Evolutionary conservation across 2,113 vertebrate genomes (phyloP), one percentile per base, ranked within the genome.

Genomic region (Bathybates hornii): DNA sequence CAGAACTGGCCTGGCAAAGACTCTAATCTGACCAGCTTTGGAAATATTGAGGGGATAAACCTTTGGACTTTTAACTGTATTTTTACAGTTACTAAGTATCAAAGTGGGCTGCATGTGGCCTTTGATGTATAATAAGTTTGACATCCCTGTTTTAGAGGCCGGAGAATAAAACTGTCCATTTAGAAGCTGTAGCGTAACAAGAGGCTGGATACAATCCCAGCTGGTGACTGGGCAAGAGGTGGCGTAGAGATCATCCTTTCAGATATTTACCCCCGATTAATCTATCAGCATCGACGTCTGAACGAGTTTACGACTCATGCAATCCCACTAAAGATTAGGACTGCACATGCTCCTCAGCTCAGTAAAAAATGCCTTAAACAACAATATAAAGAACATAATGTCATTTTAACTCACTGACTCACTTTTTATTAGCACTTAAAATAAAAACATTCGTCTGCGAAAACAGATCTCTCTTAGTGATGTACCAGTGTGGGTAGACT

Each of bases 391-490:
- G 43, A 48, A 48, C 14, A 76, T 73, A 73, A 73, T 76, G 43
- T 27, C 6, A 50, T 50, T 76, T 19, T 50, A 78, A 7, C 71
- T 78, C 43, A 32, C 14, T 3, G 41, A 29, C 6, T 50, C 9
- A 1, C 8, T 48, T 50, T 50, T 50, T 50, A 50, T 78, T 29
- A 50, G 21, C 21, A 73, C 3, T 78, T 78, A 29, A 48, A 78
- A 12, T 32, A n/a, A 32, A 78, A 50, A 32, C 16, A 50, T n/a
- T 50, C 1, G 0, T 6, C 6, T 78, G 16, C 0, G 0, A 19
- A 78, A 45, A 19, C 16, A n/a, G 10, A 50, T 8, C 16, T 32
- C 16, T n/a, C 45, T 78, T 8, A 50, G 1, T 32, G 16, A 8
- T 19, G 16, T 2, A 76, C 45, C 6, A 50, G 24, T 50, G 41